phyloP scores from a whole-genome alignment of 2,888 invertebrate species.

The Stenoptilia bipunctidactyla region DNA sequence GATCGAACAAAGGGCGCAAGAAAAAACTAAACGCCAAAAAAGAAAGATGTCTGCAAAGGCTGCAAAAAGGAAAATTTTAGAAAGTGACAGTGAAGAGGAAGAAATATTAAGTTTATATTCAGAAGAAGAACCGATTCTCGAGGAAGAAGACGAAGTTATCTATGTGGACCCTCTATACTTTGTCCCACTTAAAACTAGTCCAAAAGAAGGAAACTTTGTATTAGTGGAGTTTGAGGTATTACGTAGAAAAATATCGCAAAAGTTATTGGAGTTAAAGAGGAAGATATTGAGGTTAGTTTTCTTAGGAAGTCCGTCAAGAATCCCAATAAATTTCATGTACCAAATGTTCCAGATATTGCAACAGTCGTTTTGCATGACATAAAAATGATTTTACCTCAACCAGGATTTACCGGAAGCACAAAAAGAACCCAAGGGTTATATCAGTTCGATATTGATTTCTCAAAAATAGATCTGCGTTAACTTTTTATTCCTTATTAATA shows the following conservation, averaged over 20 bases:
- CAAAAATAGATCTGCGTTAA: conserved; percentile 17
- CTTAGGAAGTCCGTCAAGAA: conserved; percentile 15
- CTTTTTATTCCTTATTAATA: background rate
- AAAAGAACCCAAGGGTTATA: conserved; percentile 16
- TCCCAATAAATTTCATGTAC: conserved; percentile 13
- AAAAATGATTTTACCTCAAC: conserved; percentile 14
- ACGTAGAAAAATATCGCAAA: conserved; percentile 11
- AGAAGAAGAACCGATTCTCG: conserved; percentile 2
- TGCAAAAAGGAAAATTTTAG: background rate
- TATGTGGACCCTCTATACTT: background rate
- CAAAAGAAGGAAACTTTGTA: conserved; percentile 14
- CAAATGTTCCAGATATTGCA: conserved; percentile 19
- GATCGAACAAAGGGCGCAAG: background rate
- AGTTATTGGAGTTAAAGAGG: conserved; percentile 10
- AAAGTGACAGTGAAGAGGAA: conserved; percentile 1
- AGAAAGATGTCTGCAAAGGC: background rate
- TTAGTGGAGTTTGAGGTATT: conserved; percentile 13
- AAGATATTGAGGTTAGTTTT: conserved; percentile 12
- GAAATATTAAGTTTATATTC: conserved; percentile 3
- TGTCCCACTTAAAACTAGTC: background rate
- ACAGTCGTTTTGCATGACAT: conserved; percentile 14
- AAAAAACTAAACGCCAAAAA: background rate
- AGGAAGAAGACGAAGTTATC: background rate
- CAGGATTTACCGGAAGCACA: conserved; percentile 14
- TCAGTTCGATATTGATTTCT: conserved; percentile 16